Base-by-base conservation (phyloP, 2,797 vertebrate genomes). In the Sebastes oblongus region DNA sequence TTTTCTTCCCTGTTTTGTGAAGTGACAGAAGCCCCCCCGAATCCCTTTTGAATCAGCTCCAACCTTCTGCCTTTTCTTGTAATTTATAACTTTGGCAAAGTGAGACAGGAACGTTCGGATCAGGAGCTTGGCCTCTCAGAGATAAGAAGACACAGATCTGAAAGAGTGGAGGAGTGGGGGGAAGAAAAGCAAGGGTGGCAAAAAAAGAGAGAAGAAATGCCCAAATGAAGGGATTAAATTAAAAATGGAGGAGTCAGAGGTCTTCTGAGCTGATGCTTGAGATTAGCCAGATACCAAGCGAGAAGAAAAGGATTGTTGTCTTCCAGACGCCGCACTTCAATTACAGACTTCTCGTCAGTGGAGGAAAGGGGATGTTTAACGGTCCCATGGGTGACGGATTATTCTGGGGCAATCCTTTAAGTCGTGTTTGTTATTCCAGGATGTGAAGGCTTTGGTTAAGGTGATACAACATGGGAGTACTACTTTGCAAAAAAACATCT, bases 141-240 rank as follows among this genome's bases (percentile, higher is more conserved):
- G 91, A 93, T 92, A 92, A 91, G 82, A 93, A 91, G 82, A 85
- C 85, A 85, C 85, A 83, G 84, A 90, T 85, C 90, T 92, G 93
- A 77, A 75, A 71, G 82, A 30, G 67, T 16, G 12, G n/a, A 2
- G 10, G 4, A 4, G 34, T 36, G 34, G 29, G 24, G 73, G 74
- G 84, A 76, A 71, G 62, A 70, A 62, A 81, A 71, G 71, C 54
- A 65, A 77, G 46, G 71, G 84, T 90, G 84, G 80, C 75, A 86
- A 84, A 88, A 89, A 42, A 66, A 46, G 84, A 62, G 0, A 78
- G 58, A 77, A 78, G 61, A 77, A 90, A 91, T 75, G 78, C 66
- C 54, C 61, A 77, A 91, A 89, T 84, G 72, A 82, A 84, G 72
- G 81, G 76, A 82, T 76, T 75, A 76, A 85, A 88, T 84, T 76